Conservation (phyloP, 1,140 invertebrate species). For the Pogonomyrmex barbatus region DNA sequence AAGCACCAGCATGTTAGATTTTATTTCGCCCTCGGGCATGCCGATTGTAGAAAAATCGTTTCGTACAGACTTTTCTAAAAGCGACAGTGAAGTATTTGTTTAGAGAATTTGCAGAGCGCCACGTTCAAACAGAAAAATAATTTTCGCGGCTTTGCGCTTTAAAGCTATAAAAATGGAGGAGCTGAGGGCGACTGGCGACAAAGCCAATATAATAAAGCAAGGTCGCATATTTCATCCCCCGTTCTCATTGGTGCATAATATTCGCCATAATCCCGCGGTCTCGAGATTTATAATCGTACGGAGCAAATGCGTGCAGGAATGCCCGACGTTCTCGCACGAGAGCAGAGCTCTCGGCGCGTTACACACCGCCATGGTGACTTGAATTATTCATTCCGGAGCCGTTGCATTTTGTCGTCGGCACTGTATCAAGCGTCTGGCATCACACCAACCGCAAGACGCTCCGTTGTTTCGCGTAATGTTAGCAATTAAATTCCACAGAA, state of each 20-base stretch:
- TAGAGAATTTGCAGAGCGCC: background rate
- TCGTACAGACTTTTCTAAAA: background rate
- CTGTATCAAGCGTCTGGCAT: conserved; percentile 75
- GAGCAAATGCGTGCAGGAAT: conserved; percentile 84
- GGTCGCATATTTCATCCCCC: conserved; percentile 79
- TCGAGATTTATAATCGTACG: conserved; percentile 84
- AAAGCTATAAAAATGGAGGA: conserved; percentile 43
- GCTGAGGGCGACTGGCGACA: conserved; percentile 70
- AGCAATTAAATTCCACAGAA: conserved; percentile 80
- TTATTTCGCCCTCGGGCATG: background rate
- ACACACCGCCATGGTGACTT: conserved; percentile 77
- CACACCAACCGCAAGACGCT: conserved; percentile 75
- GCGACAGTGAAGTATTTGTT: conserved; percentile 16
- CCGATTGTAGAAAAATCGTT: background rate
- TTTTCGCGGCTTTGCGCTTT: conserved; percentile 19
- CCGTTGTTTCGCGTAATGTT: conserved; percentile 75
- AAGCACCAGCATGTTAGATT: background rate
- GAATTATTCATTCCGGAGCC: conserved; percentile 84
- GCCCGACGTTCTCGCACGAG: conserved; percentile 77
- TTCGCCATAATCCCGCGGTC: conserved; percentile 78
- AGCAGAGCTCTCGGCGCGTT: conserved; percentile 73
- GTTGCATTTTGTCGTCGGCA: conserved; percentile 77
- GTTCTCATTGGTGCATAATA: conserved; percentile 83
- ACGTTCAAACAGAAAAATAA: conserved; percentile 30
- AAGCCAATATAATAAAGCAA: conserved; percentile 78